Evolutionary conservation across 2,113 vertebrate genomes (phyloP).

Genomic region (Burhinus bistriatus): DNA sequence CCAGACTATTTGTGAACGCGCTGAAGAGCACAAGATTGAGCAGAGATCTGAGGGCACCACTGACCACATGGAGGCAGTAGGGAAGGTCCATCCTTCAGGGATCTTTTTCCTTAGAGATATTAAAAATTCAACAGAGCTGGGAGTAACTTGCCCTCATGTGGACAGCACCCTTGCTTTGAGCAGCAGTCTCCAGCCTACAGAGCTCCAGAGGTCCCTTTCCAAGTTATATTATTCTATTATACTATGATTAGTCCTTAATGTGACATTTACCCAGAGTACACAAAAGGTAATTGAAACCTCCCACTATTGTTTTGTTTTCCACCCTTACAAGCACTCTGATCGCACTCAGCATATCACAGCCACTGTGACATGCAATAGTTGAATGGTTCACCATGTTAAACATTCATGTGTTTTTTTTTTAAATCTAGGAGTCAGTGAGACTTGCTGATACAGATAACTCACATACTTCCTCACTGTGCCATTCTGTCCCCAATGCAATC

Average conservation of each 20-base stretch:
- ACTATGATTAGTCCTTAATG: not conserved
- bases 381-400: not conserved
- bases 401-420: too few relatives aligned
- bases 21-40: not conserved
- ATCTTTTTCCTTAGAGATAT: not conserved
- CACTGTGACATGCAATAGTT: not conserved
- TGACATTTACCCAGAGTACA: not conserved
- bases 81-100: not conserved
- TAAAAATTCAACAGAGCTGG: not conserved
- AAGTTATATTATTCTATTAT: not conserved
- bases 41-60: not conserved
- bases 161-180: not conserved
- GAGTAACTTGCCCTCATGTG: not conserved
- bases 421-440: not conserved
- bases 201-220: not conserved
- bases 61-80: not conserved
- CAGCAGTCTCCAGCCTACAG: not conserved
- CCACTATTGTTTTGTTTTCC: not conserved
- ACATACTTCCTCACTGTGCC: not conserved
- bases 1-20: not conserved
- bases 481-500: not conserved
- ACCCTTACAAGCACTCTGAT: not conserved
- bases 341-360: not conserved
- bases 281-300: not conserved
- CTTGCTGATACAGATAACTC: not conserved